Base-by-base conservation (phyloP, 2,888 invertebrate genomes). In the Scaptomyza cyrtandrae region DNA sequence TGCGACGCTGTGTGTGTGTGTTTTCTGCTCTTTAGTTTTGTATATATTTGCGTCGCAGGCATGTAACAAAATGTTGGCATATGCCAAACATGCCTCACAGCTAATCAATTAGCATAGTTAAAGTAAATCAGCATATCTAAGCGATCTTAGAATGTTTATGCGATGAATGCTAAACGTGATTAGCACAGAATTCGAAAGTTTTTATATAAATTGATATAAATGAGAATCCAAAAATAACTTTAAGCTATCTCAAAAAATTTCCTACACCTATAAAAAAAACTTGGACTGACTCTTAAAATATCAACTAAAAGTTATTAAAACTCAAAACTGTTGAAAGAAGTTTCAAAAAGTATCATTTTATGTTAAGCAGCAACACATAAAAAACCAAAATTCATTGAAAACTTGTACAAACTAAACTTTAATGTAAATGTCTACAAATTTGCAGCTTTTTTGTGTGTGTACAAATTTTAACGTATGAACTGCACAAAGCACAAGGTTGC, bases 71-170 rank as follows among this genome's bases (percentile, higher is more conserved):
- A 57, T 65, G 46, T 75, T 74, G 71, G 46, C 71, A 70, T 70
- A 75, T 75, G 70, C 56, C 63, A 65, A 45, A 24, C 29, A 59
- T 58, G 46, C 50, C 68, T 52, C 33, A 27, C 46, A 56, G 57
- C 76, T 68, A 82, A 76, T 82, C 82, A 73, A 82, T 85, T 85
- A 66, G 64, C 56, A 71, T 61, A 19, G 35, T 24, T 48, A 29
- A 19, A 46, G 10, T 31, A 41, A 53, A 7, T 5, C 24, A 3
- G 2, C 24, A 60, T 24, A 39, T 24, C 45, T 45, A 10, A 39
- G 2, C 19, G 35, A n/a, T 49, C 33, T 63, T 31, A 29, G 7
- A 13, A 16, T 54, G 53, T 31, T 50, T 56, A 44, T 39, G 37
- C 31, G 24, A 13, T 43, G 24, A 48, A 31, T 29, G 13, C 14